phyloP scores from a whole-genome alignment of 2,113 vertebrate species.

The Ursus arctos region DNA sequence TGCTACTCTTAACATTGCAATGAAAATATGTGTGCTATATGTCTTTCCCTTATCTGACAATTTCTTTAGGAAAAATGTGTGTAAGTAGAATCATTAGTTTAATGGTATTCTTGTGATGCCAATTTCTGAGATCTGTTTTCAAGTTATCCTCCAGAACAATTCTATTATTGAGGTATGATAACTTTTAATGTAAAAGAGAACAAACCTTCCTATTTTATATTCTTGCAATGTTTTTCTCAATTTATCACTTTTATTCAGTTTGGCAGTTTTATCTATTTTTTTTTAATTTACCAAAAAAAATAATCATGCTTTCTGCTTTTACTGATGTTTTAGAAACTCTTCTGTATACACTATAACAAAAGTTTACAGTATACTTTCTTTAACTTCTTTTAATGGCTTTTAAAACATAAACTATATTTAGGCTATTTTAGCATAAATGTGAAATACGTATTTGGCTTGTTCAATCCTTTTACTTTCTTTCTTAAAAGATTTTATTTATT shows the following conservation, averaged over 20 bases:
- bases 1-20: not conserved
- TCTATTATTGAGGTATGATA: not conserved
- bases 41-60: not conserved
- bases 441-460: not conserved
- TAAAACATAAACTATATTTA: constrained; percentile 34
- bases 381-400: not conserved
- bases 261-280: not conserved
- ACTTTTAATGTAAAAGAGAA: not conserved
- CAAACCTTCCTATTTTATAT: not conserved
- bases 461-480: not conserved
- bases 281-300: not conserved
- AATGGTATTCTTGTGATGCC: not conserved
- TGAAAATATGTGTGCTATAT: not conserved
- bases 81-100: not conserved
- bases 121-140: not conserved
- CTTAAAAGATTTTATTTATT: not conserved
- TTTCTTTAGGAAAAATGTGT: not conserved
- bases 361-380: not conserved
- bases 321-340: not conserved
- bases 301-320: not conserved
- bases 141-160: not conserved
- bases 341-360: not conserved
- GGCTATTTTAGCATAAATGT: not conserved
- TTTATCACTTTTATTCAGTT: not conserved
- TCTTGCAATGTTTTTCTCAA: not conserved